phyloP scores from a whole-genome alignment of 2,113 vertebrate species.

The Corythoichthys intestinalis region DNA sequence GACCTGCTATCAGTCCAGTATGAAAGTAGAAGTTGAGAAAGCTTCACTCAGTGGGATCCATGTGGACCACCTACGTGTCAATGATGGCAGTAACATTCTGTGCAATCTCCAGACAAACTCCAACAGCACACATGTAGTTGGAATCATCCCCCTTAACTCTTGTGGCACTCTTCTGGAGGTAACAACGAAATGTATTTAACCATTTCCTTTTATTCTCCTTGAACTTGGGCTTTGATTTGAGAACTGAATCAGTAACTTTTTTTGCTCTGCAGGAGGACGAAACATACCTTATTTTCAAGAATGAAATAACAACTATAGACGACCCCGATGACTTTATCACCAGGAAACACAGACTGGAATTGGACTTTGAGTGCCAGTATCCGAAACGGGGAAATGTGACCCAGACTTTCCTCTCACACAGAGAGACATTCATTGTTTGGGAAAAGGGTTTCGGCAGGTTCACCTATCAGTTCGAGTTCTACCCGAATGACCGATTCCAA shows the following conservation, averaged over 20 bases:
- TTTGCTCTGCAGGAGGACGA: slow-evolving; percentile 56
- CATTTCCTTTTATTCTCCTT: too few species aligned
- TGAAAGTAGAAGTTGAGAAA: slow-evolving; percentile 57
- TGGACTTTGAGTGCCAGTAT: slow-evolving; percentile 67
- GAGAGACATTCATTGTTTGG: slow-evolving; percentile 38
- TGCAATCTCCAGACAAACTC: slow-evolving; percentile 55
- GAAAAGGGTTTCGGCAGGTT: slow-evolving; percentile 68
- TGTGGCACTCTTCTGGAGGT: slow-evolving; percentile 70
- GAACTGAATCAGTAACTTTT: neutral
- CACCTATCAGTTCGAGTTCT: slow-evolving; percentile 72
- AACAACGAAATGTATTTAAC: neutral
- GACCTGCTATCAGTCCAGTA: slow-evolving; percentile 50
- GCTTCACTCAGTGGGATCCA: slow-evolving; percentile 31
- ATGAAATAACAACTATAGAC: slow-evolving; percentile 58
- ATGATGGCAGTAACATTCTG: slow-evolving; percentile 42
- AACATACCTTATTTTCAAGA: slow-evolving; percentile 59
- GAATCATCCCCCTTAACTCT: slow-evolving; percentile 52
- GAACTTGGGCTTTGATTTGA: neutral
- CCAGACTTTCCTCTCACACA: slow-evolving; percentile 45
- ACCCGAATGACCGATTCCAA: slow-evolving; percentile 20
- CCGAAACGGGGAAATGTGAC: slow-evolving; percentile 57
- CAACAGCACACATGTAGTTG: slow-evolving; percentile 60
- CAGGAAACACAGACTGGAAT: slow-evolving; percentile 56
- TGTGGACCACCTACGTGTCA: slow-evolving; percentile 54
- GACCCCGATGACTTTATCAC: slow-evolving; percentile 34